Evolutionary conservation across 2,888 invertebrate genomes (phyloP).

Genomic region (Drosophila leonis): DNA sequence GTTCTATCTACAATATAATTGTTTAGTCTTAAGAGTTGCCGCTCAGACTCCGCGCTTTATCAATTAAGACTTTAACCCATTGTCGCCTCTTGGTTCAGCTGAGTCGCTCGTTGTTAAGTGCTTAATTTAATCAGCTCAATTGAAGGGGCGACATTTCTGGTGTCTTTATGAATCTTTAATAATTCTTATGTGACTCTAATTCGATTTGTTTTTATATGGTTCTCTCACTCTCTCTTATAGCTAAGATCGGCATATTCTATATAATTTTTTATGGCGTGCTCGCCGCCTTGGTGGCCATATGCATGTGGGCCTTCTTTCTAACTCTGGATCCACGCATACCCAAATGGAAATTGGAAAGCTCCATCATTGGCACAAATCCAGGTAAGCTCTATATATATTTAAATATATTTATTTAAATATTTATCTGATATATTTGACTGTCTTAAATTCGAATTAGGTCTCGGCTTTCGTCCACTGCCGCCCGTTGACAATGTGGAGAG

Average conservation of each 20-base stretch:
- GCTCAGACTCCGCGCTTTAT: constrained; percentile 27
- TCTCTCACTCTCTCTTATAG: constrained; percentile 85
- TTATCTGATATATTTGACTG: neutral
- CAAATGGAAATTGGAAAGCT: constrained; percentile 93
- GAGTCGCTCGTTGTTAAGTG: constrained; percentile 48
- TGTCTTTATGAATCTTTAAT: constrained; percentile 23
- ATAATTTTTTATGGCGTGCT: constrained; percentile 96
- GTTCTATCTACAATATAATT: constrained; percentile 16
- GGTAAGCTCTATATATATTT: constrained; percentile 84
- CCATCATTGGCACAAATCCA: constrained; percentile 97
- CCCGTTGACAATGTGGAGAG: constrained; percentile 94
- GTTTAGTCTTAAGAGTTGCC: neutral
- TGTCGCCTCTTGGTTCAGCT: constrained; percentile 41
- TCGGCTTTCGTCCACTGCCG: constrained; percentile 97
- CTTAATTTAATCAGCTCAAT: constrained; percentile 74
- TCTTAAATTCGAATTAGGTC: constrained; percentile 84
- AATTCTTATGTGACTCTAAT: constrained; percentile 28
- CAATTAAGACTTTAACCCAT: constrained; percentile 72
- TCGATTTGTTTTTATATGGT: constrained; percentile 19
- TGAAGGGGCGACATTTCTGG: constrained; percentile 32
- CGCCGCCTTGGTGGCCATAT: constrained; percentile 96
- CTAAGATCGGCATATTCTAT: constrained; percentile 98
- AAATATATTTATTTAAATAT: neutral
- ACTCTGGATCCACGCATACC: constrained; percentile 95
- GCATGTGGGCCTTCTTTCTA: constrained; percentile 97